These are phyloP conservation scores for Madoqua kirkii DNA, from an alignment of 2,113 vertebrate genomes.

Conservation along the genomic window DNA sequence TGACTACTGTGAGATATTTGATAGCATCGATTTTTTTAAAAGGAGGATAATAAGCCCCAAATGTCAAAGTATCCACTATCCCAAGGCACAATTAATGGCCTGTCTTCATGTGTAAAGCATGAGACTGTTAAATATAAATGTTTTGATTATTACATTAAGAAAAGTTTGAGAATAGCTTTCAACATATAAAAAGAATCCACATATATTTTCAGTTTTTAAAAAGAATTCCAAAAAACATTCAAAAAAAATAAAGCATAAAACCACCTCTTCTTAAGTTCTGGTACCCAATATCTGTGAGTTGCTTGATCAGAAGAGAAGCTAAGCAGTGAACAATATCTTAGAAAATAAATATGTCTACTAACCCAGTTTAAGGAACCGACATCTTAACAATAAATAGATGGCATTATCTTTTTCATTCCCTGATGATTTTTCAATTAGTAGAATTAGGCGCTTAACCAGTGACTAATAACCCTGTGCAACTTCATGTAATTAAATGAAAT, in stretches of 20 bases:
- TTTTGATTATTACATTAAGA: too few relatives aligned
- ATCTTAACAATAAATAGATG: background rate
- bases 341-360: background rate
- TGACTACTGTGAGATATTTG: background rate
- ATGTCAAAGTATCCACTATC: background rate
- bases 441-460: conserved; percentile 40
- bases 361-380: background rate
- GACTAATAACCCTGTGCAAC: conserved; percentile 10
- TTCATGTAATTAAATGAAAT: conserved; percentile 22
- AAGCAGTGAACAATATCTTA: background rate
- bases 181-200: background rate
- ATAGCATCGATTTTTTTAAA: background rate
- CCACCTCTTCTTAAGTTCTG: background rate
- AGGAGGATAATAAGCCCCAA: background rate
- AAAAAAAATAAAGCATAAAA: background rate
- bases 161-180: background rate
- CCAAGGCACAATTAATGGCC: background rate
- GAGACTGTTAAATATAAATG: too few relatives aligned
- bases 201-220: background rate
- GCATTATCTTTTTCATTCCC: background rate
- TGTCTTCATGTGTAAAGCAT: fast-evolving
- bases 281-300: background rate
- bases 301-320: background rate
- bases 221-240: background rate
- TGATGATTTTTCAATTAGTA: conserved; percentile 40